Percentiles rank a stretch among this genome's conserved stretches.
These are phyloP conservation scores for Acanthosepion lycidas DNA, from an alignment of 2,888 invertebrate genomes.

Conservation along the genomic window DNA sequence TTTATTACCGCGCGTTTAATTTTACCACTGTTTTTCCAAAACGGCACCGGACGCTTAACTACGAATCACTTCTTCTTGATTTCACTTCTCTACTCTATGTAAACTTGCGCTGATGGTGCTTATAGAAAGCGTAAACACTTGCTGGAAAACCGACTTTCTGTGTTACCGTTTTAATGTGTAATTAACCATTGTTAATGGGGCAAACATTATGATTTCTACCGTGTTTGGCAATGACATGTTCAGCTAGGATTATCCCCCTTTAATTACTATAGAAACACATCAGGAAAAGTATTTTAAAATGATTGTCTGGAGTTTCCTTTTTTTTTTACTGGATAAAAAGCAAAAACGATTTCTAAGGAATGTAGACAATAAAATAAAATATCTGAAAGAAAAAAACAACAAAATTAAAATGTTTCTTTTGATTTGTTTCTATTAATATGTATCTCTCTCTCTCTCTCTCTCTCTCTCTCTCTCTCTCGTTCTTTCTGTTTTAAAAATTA, in stretches of 20 bases:
- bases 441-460: no score
- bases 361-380: no score
- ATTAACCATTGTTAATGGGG: constrained; percentile 18
- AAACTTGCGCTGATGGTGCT: not conserved
- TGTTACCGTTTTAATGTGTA: not conserved
- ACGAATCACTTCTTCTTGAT: not conserved
- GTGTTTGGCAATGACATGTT: not conserved
- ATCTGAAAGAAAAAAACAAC: no score
- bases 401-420: no score
- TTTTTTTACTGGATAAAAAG: no score
- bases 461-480: no score
- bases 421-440: no score
- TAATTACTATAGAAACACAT: not conserved
- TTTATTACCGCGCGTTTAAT: constrained; percentile 21
- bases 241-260: not conserved
- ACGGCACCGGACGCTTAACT: not conserved
- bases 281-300: not conserved
- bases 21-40: not conserved
- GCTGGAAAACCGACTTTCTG: not conserved
- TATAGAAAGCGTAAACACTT: not conserved
- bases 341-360: no score
- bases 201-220: not conserved
- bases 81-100: not conserved
- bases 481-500: no score
- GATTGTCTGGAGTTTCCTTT: no score